phyloP scores from a whole-genome alignment of 2,888 invertebrate genomes.

The Ommatoiulus sabulosus region DNA sequence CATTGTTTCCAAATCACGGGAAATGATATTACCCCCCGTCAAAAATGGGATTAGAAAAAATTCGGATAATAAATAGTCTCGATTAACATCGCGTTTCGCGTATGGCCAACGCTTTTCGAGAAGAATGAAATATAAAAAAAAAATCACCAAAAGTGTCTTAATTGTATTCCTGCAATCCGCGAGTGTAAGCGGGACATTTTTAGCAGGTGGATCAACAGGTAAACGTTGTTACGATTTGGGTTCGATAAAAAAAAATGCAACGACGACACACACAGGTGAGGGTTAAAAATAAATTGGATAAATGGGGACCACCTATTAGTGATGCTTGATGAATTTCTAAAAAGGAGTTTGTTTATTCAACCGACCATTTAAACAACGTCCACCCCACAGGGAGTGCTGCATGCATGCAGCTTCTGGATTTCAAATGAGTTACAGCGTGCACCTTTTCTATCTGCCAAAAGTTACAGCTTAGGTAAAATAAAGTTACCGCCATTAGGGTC shows the following conservation, averaged over 20 bases:
- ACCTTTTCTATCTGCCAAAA: constrained; percentile 25
- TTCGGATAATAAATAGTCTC: background rate
- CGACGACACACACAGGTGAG: constrained; percentile 27
- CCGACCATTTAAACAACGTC: constrained; percentile 30
- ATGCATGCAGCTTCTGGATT: constrained; percentile 43
- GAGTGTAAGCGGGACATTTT: constrained; percentile 26
- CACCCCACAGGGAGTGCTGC: constrained; percentile 43
- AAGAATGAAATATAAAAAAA: constrained; percentile 21
- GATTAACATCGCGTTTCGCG: constrained; percentile 16
- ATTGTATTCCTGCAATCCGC: constrained; percentile 24
- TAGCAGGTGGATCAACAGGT: constrained; percentile 24
- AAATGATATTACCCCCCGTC: constrained; percentile 38
- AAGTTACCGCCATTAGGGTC: constrained; percentile 29
- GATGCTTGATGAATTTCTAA: constrained; percentile 40
- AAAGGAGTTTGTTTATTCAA: constrained; percentile 36
- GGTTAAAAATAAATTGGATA: constrained; percentile 37
- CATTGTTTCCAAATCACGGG: constrained; percentile 43
- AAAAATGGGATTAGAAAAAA: constrained; percentile 14
- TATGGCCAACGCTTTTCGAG: background rate
- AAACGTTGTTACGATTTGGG: constrained; percentile 10
- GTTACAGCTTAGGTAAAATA: constrained; percentile 28
- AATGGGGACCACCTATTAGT: constrained; percentile 43
- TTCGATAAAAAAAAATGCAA: constrained; percentile 27
- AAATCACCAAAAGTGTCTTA: constrained; percentile 8
- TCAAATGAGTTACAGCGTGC: constrained; percentile 35